Base-by-base conservation (phyloP, 2,888 invertebrate species). In the Gerris lacustris region DNA sequence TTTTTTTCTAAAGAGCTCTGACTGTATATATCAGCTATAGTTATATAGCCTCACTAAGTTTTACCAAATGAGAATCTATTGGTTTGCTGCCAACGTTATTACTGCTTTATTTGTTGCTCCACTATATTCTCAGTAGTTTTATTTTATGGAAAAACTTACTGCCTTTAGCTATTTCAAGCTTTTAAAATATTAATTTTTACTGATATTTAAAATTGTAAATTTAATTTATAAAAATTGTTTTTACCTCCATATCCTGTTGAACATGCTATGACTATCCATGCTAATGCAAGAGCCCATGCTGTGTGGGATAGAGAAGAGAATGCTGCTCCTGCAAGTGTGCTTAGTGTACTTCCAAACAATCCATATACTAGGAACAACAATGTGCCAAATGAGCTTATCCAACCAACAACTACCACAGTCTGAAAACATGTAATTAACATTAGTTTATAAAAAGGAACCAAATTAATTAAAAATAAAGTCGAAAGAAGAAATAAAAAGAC, bases 211-310 rank as follows among this genome's bases (percentile, higher is more conserved):
- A 31, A 31, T 31, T 31, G 31, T 31, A 31, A 31, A 31, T 31
- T 31, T 31, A 31, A 31, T 31, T 31, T 31, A 31, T 31, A 31
- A 31, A 31, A 31, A 31, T 31, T 1, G 31, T 2, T 31, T 31
- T 31, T 79, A 85, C 92, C 92, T 81, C 92, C 92, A 78, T 92
- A 86, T 68, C 92, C 93, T 1, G 91, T 90, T 17, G 90, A 89
- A 79, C 93, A 93, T 6, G 92, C 92, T 68, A 92, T 82, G 70
- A 92, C 90, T 77, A 93, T 87, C 92, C 92, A 93, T 2, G 90
- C 87, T 43, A 93, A 81, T 67, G 88, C 87, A 47, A 90, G 80
- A 0, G 91, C 91, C 93, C 93, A 93, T 47, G 89, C 86, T 67
- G 90, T 89, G 81, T 93, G 92, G 73, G 91, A 91, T 43, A 93